Evolutionary conservation across 2,797 vertebrate genomes (phyloP).

Genomic region (Danio albolineatus): DNA sequence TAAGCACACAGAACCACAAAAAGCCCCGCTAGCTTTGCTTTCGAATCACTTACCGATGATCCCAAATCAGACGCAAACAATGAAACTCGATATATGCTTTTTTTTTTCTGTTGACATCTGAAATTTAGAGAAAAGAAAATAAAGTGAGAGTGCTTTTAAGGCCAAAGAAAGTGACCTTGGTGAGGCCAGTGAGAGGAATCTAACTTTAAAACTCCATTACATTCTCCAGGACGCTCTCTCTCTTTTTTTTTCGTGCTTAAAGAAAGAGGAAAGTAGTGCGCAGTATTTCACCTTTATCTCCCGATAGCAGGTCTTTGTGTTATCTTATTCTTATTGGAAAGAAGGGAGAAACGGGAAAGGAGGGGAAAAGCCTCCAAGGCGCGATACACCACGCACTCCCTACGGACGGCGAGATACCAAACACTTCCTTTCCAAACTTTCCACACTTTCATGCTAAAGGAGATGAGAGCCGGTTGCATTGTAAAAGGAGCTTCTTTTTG

Average conservation of each 20-base stretch:
- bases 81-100: conserved; percentile 59
- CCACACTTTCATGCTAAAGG: conserved; percentile 76
- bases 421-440: conserved; percentile 70
- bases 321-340: conserved; percentile 81
- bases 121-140: conserved; percentile 57
- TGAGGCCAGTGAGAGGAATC: conserved; percentile 66
- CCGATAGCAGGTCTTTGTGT: conserved; percentile 81
- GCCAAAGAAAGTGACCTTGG: conserved; percentile 76
- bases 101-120: conserved; percentile 59
- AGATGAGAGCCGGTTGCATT: conserved; percentile 76
- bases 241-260: conserved; percentile 64
- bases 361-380: conserved; percentile 70
- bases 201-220: conserved; percentile 80
- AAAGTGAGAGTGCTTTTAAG: conserved; percentile 65
- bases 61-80: conserved; percentile 65
- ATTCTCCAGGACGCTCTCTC: conserved; percentile 56
- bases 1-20: conserved; percentile 67
- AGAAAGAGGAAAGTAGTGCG: conserved; percentile 71
- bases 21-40: conserved; percentile 60
- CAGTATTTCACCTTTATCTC: conserved; percentile 84
- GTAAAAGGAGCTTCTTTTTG: conserved; percentile 71
- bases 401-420: conserved; percentile 78
- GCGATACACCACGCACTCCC: conserved; percentile 74
- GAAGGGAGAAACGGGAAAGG: conserved; percentile 26
- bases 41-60: conserved; percentile 71